Evolutionary conservation across 2,113 vertebrate species (phyloP).

Genomic region (Notiomystis cincta): DNA sequence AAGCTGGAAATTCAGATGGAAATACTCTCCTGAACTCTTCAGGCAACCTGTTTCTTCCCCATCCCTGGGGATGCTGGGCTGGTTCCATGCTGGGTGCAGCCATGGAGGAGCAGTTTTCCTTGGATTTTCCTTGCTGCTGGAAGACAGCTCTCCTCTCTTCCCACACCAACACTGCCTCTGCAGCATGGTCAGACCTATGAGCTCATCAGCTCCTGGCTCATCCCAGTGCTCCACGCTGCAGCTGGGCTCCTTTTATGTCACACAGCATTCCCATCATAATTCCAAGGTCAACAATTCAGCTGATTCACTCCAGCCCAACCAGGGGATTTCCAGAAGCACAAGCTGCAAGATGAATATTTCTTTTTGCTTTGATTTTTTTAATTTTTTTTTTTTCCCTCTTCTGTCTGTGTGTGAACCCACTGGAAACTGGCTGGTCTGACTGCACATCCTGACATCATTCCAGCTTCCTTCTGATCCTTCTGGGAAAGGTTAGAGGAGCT

Average conservation of each 20-base stretch:
- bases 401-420: neutral
- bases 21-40: neutral
- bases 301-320: neutral
- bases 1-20: neutral
- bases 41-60: neutral
- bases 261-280: neutral
- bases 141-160: neutral
- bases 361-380: neutral
- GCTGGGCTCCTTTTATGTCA: neutral
- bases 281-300: neutral
- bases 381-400: fast-evolving
- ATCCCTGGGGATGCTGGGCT: neutral
- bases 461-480: neutral
- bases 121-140: neutral
- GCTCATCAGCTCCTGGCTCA: neutral
- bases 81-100: neutral
- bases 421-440: neutral
- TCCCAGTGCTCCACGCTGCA: neutral
- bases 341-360: neutral
- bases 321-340: neutral
- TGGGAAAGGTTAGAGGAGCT: neutral
- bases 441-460: neutral
- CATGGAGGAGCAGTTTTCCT: neutral
- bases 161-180: fast-evolving
- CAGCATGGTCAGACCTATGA: fast-evolving